Evolutionary conservation across 2,113 vertebrate species (phyloP), one percentile per base, ranked within the genome.

Genomic region (Nothoprocta perdicaria): DNA sequence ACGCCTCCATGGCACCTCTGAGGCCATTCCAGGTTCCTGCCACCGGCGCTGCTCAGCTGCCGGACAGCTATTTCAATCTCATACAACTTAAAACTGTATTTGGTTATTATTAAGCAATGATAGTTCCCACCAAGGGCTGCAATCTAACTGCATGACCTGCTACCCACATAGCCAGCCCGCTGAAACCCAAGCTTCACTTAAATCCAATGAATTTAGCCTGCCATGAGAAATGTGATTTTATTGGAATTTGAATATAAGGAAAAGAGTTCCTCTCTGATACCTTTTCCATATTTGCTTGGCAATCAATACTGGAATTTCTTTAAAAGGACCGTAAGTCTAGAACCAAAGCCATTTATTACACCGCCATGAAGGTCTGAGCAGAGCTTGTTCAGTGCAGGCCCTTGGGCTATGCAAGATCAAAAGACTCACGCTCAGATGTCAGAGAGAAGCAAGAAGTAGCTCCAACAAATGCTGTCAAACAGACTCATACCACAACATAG

Each of bases 381-480:
- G 50, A 82, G 60, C 89, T 92, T 50, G 72, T 41, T 88, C 46
- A 60, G 41, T 15, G 55, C 17, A 89, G 93, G 91, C 31, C 68
- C 61, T 62, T 67, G 89, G 61, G 72, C 72, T 87, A 45, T 2
- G 2, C 29, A 58, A 83, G 43, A 89, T 77, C 52, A 78, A 93
- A 48, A 78, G 50, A 76, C 41, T 92, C 61, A 67, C 24, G 4
- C 23, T 89, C 52, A 14, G 52, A 67, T 95, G 80, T 86, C 65
- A 87, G 46, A 72, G 61, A 81, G 31, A 6, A 94, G 29, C 35
- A 94, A 68, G 38, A 71, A 12, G 57, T 77, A 48, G 27, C 43
- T 17, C 14, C 43, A 40, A 84, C 41, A 95, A 92, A 80, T 12
- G 46, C 84, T 71, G 38, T 80, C 79, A 88, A 88, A 74, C 84